These are phyloP conservation scores for Kryptolebias ocellatus DNA, from an alignment of 2,797 vertebrate genomes.

Conservation along the genomic window DNA sequence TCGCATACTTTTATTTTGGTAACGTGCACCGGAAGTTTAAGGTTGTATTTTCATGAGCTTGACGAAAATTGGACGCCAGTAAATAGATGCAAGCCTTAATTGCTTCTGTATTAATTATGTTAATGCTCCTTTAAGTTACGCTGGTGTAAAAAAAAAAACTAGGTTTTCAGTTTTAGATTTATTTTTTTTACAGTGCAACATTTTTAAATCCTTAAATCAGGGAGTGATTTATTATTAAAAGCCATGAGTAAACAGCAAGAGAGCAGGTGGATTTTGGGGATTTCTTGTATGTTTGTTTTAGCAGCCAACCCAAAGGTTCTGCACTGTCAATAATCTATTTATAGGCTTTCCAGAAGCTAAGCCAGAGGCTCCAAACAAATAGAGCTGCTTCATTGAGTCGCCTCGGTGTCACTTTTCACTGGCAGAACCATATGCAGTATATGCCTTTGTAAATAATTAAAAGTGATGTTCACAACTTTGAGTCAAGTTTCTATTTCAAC, in stretches of 20 bases:
- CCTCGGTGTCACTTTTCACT: constrained; percentile 57
- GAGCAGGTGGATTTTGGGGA: neutral
- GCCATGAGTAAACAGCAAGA: neutral
- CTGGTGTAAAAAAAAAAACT: neutral
- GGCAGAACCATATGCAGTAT: constrained; percentile 1
- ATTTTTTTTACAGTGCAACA: neutral
- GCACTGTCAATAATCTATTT: constrained; percentile 63
- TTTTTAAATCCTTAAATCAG: neutral
- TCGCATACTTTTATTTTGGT: constrained; percentile 51
- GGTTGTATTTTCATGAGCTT: neutral
- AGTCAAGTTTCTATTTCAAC: neutral
- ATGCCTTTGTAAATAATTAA: constrained; percentile 7
- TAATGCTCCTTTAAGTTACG: neutral
- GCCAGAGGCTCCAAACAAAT: constrained; percentile 36
- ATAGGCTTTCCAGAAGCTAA: constrained; percentile 28
- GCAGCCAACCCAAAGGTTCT: constrained; percentile 45
- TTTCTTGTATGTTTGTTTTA: constrained; percentile 47
- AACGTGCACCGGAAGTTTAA: constrained; percentile 36
- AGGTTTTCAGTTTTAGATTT: rapidly evolving
- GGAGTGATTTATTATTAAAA: neutral
- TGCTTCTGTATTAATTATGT: neutral
- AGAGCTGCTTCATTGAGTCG: constrained; percentile 21
- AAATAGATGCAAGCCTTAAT: neutral
- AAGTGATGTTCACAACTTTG: constrained; percentile 8
- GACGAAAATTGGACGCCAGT: neutral